Evolutionary conservation across 2,888 invertebrate species (phyloP).

Genomic region (Physocephala rufipes): DNA sequence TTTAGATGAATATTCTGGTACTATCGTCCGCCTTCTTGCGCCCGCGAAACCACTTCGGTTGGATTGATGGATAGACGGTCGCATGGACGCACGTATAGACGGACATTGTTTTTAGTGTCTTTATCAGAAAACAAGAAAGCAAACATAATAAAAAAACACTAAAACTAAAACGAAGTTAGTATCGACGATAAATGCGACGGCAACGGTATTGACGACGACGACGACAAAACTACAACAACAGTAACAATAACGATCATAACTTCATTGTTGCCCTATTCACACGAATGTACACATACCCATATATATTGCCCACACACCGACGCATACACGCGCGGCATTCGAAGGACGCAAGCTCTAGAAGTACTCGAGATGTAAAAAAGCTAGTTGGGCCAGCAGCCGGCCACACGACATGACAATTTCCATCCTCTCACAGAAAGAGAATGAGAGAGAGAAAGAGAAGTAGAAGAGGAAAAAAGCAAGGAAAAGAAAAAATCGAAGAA

Average conservation of each 20-base stretch:
- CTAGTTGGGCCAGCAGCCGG: background rate
- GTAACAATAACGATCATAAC: conserved; percentile 16
- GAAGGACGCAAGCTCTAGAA: conserved; percentile 9
- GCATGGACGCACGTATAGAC: too few species aligned
- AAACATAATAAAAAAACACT: conserved; percentile 13
- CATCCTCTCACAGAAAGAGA: background rate
- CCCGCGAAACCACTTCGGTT: background rate
- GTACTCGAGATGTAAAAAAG: conserved; percentile 12
- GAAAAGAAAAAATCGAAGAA: background rate
- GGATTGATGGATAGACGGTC: too few species aligned
- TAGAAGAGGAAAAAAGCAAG: background rate
- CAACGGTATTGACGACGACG: too few species aligned
- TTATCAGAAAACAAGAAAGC: conserved; percentile 20
- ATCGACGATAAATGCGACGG: too few species aligned
- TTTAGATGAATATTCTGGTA: conserved; percentile 17
- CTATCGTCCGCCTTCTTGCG: conserved; percentile 16
- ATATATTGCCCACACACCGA: background rate
- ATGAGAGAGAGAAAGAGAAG: too few species aligned
- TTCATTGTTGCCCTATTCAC: conserved; percentile 13
- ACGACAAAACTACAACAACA: too few species aligned
- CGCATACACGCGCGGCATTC: background rate
- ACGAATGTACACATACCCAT: background rate
- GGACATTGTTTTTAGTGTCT: conserved; percentile 2
- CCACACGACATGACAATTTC: background rate
- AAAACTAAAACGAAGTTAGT: too few species aligned